Conservation (phyloP, 1,140 invertebrate species). For the Agraylea sexmaculata region DNA sequence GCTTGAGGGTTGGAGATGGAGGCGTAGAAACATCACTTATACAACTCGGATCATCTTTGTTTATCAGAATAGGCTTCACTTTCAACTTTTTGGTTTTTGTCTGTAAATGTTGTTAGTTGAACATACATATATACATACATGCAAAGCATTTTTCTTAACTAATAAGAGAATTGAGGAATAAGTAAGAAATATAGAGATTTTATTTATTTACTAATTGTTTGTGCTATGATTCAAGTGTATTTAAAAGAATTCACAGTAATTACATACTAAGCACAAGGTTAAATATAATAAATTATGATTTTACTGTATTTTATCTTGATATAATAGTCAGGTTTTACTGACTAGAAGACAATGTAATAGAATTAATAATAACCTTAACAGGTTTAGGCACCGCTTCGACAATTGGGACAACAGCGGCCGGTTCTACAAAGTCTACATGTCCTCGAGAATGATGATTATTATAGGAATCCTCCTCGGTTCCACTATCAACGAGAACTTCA, state of each 20-base stretch:
- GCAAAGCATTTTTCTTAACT: neutral
- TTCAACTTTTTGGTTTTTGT: constrained; percentile 40
- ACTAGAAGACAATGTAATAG: neutral
- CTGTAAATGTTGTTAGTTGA: constrained; percentile 25
- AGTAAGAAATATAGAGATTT: no score
- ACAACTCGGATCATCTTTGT: constrained; percentile 42
- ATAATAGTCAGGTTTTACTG: no score
- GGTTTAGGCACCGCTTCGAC: constrained; percentile 29
- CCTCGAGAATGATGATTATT: constrained; percentile 22
- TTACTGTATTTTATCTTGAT: no score
- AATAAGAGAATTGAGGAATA: no score
- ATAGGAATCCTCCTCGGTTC: constrained; percentile 30
- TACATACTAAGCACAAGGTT: no score
- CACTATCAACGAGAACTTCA: constrained; percentile 35
- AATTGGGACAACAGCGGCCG: constrained; percentile 29
- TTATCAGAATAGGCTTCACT: constrained; percentile 40
- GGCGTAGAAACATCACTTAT: constrained; percentile 33
- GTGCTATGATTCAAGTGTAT: no score
- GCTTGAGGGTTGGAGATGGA: constrained; percentile 22
- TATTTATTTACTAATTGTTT: no score
- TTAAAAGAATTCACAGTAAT: no score
- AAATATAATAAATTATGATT: no score
- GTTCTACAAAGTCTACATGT: constrained; percentile 34
- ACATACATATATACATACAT: constrained; percentile 3
- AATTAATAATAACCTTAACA: constrained; percentile 25